phyloP scores from a whole-genome alignment of 2,888 invertebrate species.

The Melanargia galathea region DNA sequence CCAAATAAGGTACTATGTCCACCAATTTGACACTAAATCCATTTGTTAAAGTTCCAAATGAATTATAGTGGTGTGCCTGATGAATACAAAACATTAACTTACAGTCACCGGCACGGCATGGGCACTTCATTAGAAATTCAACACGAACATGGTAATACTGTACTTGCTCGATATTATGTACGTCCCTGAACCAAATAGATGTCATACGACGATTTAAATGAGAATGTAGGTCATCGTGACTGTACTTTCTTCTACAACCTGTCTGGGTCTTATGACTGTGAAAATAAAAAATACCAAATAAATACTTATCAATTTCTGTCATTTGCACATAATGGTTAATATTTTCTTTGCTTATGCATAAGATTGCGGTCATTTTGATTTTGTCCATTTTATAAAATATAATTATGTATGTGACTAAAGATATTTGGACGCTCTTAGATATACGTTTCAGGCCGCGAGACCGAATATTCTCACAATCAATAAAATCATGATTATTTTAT shows the following conservation, averaged over 20 bases:
- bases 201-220: constrained; percentile 20
- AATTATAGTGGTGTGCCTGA: constrained; percentile 14
- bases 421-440: too few species aligned
- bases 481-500: too few species aligned
- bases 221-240: constrained; percentile 23
- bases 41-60: constrained; percentile 20
- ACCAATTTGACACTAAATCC: neutral
- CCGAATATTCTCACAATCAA: too few species aligned
- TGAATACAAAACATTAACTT: constrained; percentile 42
- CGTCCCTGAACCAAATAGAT: constrained; percentile 49
- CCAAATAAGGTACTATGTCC: neutral
- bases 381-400: too few species aligned
- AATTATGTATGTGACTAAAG: too few species aligned
- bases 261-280: neutral
- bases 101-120: constrained; percentile 24
- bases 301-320: too few species aligned
- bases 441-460: too few species aligned
- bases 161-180: constrained; percentile 55
- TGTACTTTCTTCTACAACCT: constrained; percentile 21
- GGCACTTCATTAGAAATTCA: constrained; percentile 44
- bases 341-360: too few species aligned
- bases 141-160: constrained; percentile 50
- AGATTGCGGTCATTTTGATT: too few species aligned
- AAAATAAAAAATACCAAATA: neutral
- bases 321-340: too few species aligned